phyloP scores from a whole-genome alignment of 2,888 invertebrate genomes.

The Stictocephala bisonia region DNA sequence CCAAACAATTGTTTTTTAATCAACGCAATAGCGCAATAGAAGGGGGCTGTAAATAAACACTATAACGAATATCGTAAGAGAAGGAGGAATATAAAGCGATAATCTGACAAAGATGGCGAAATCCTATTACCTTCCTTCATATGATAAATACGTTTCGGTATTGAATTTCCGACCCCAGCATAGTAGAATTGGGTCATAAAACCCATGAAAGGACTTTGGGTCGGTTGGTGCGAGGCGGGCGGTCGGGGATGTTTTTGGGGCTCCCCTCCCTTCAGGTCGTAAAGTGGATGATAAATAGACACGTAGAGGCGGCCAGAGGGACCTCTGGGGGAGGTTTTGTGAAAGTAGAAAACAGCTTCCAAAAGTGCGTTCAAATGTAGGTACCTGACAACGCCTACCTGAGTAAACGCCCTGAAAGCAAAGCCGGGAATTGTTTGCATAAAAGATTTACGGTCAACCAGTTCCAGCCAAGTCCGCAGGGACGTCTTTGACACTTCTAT shows the following conservation, averaged over 20 bases:
- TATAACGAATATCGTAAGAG: too few species aligned
- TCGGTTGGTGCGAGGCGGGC: not conserved
- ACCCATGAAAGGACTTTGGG: slow-evolving; percentile 31
- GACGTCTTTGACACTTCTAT: too few species aligned
- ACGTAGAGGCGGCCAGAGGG: too few species aligned
- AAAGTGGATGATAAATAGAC: slow-evolving; percentile 38
- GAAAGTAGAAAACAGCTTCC: slow-evolving; percentile 23
- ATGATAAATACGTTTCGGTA: slow-evolving; percentile 28
- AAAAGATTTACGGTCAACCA: slow-evolving; percentile 2
- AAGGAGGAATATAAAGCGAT: not conserved
- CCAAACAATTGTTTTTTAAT: too few species aligned
- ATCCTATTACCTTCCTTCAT: slow-evolving; percentile 34
- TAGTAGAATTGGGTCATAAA: slow-evolving; percentile 13
- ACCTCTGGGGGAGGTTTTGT: not conserved
- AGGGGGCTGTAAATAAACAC: too few species aligned
- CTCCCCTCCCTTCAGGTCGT: slow-evolving; percentile 1
- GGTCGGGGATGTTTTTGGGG: not conserved
- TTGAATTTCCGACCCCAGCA: slow-evolving; percentile 12
- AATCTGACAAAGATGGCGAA: slow-evolving; percentile 16
- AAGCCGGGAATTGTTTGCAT: not conserved
- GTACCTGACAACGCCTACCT: slow-evolving; percentile 33
- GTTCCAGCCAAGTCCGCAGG: not conserved
- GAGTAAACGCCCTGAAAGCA: not conserved
- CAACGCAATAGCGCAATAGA: too few species aligned
- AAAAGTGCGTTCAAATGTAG: not conserved